Base-by-base conservation (phyloP, 2,888 invertebrate genomes). In the Tipula confusa region DNA sequence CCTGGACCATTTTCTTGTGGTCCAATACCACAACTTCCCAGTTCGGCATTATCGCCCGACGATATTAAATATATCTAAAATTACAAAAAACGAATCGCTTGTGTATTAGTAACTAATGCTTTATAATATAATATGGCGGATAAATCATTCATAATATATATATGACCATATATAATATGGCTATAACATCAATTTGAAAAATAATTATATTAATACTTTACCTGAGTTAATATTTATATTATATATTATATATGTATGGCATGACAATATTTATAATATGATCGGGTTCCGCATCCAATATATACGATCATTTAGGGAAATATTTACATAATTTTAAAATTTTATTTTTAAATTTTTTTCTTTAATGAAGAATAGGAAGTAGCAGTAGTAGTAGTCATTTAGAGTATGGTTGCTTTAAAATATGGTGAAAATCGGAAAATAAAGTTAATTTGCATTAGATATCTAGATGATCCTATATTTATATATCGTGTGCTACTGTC, bases 1-100 rank as follows among this genome's bases (percentile, higher is more conserved):
- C 89, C 89, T 11, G 88, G 88, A 33, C 90, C 86, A 91, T 86
- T 88, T 84, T 90, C 90, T 85, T 88, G 88, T 64, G 89, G 89
- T 9, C 90, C 90, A 84, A 90, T 87, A 81, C 90, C 89, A 84
- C 89, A 89, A 84, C 88, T 89, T 84, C 89, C 89, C 83, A 89
- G 88, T 85, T 89, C 88, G 85, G 89, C 87, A 33, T 88, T 87
- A 84, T 90, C 90, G 43, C 89, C 89, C 4, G 88, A 87, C 18
- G 88, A 87, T n/a, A 90, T 88, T 33, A 90, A 88, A 84, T 89
- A 90, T 84, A 89, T 88, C 90, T 90, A 79, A 83, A 84, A 84
- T 38, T 28, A 64, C 4, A 9, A 15, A 9, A 2, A 64, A 33
- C 6, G n/a, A 80, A 80, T 80, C 3, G 64, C 18, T 64, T 18